Base-by-base conservation (phyloP, 2,888 invertebrate genomes). In the Polylopha cassiicola region DNA sequence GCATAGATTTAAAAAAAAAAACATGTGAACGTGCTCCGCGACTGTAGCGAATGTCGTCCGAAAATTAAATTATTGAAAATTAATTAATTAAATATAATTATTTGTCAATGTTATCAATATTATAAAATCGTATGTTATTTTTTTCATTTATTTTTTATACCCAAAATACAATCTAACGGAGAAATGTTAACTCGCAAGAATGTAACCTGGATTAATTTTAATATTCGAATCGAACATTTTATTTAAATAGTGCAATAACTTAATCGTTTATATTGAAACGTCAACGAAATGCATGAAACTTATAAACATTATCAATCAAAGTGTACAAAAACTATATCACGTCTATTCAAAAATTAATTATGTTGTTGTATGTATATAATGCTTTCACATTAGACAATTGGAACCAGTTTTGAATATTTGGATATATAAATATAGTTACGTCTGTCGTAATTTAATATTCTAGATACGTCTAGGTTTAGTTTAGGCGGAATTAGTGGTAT, bases 321-420 rank as follows among this genome's bases (percentile, higher is more conserved):
- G n/a, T 60, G 58, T 62, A 59, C 53, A 62, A 58, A 55, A 50
- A 42, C n/a, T 44, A 45, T 44, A 48, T 34, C 41, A 43, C 39
- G 26, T 43, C 17, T 48, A 49, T 52, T 53, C 47, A 50, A 55
- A 54, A 54, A 53, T 58, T 58, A 49, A 61, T 57, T 58, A 58
- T 68, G 64, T 70, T 68, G 66, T 74, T 81, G 68, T 82, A 73
- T 84, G 84, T 82, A 84, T 82, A 84, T 84, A 84, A 77, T 73
- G 82, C 63, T 70, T 71, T 60, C 58, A 56, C 55, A 57, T 48
- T 48, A 58, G 52, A 50, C 47, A 47, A 36, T 42, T 37, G 34
- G 56, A 62, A 61, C 66, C 64, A 62, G 61, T 67, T 61, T 54
- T 60, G 61, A 43, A 61, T 57, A 39, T 49, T 44, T 43, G 45